Evolutionary conservation across 2,113 vertebrate species (phyloP).

Genomic region (Terrapene triunguis): DNA sequence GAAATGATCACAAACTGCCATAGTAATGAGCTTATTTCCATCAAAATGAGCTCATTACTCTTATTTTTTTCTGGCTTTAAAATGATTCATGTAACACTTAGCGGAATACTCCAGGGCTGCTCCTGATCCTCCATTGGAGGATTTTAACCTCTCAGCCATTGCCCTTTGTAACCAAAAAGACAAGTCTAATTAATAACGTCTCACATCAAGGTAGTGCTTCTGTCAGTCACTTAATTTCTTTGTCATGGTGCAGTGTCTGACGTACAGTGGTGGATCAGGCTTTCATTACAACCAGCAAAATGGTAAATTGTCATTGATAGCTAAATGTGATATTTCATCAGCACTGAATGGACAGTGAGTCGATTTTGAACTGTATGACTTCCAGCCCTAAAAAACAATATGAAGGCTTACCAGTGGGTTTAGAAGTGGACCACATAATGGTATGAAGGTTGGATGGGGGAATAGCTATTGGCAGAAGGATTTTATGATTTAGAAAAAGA

Average conservation of each 20-base stretch:
- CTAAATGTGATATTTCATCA: conserved; percentile 21
- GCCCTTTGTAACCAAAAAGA: background rate
- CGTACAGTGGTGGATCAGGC: background rate
- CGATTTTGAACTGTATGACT: conserved; percentile 26
- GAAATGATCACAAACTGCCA: background rate
- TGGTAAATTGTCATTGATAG: conserved; percentile 12
- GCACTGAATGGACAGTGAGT: conserved; percentile 2
- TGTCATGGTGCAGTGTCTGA: background rate
- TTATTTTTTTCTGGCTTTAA: background rate
- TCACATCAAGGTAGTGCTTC: background rate
- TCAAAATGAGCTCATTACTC: conserved; percentile 8
- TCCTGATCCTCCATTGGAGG: background rate
- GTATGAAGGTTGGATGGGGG: background rate
- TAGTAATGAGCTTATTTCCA: conserved; percentile 17
- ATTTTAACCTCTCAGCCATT: background rate
- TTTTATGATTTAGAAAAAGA: background rate
- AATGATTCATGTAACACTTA: background rate
- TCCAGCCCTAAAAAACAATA: conserved; percentile 3
- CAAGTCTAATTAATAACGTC: background rate
- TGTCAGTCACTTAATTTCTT: background rate
- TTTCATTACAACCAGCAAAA: background rate
- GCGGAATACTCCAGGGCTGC: background rate
- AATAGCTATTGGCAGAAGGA: background rate
- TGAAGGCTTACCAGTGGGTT: background rate
- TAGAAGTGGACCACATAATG: background rate